A percentile compares a stretch with the other conserved stretches of the same genome.
These are phyloP conservation scores for Macrotis lagotis DNA, from an alignment of 2,113 vertebrate genomes.

Conservation along the genomic window DNA sequence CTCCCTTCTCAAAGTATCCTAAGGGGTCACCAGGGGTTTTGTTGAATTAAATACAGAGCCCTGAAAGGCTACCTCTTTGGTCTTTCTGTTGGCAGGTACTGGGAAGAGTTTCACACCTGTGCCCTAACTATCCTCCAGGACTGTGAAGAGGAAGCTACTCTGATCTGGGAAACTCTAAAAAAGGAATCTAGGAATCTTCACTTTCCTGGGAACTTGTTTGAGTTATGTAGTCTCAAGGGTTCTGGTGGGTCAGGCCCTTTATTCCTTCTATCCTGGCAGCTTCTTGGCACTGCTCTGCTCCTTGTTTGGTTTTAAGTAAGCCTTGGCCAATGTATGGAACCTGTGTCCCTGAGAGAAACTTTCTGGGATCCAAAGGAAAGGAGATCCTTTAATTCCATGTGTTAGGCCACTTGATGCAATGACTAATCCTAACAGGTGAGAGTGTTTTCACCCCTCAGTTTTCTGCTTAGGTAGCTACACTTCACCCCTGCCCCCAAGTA, in stretches of 20 bases:
- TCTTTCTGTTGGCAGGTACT: slow-evolving; percentile 79
- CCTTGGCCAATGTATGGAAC: neutral
- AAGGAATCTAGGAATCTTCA: slow-evolving; percentile 85
- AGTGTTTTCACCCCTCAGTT: neutral
- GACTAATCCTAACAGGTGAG: no score
- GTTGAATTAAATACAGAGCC: neutral
- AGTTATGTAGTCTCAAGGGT: slow-evolving; percentile 81
- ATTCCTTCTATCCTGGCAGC: neutral
- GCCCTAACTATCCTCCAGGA: slow-evolving; percentile 80
- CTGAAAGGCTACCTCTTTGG: neutral
- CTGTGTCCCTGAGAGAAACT: neutral
- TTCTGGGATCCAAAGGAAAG: neutral
- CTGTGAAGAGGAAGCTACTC: slow-evolving; percentile 85
- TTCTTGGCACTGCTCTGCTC: slow-evolving; percentile 56
- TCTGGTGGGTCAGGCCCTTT: slow-evolving; percentile 22
- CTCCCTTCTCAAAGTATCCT: neutral
- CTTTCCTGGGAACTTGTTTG: slow-evolving; percentile 86
- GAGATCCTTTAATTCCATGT: neutral
- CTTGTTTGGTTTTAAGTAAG: slow-evolving; percentile 62
- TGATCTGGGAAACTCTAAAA: slow-evolving; percentile 85
- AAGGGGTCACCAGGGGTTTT: neutral
- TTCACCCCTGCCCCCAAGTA: neutral
- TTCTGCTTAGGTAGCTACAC: neutral
- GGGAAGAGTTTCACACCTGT: slow-evolving; percentile 87
- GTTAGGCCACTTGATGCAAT: neutral